phyloP scores from a whole-genome alignment of 2,888 invertebrate genomes.

The Catocala fraxini region DNA sequence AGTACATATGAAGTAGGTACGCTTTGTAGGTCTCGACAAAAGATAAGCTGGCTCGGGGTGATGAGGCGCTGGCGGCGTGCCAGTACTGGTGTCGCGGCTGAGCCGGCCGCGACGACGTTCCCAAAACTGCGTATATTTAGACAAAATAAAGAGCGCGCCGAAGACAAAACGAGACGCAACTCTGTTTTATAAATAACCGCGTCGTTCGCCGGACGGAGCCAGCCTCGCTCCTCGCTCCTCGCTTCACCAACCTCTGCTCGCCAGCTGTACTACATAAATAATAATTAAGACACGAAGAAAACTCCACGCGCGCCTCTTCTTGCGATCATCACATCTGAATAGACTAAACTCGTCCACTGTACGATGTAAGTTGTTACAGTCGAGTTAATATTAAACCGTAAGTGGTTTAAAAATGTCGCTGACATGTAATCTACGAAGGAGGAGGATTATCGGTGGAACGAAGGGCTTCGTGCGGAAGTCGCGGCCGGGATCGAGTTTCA shows the following conservation, averaged over 20 bases:
- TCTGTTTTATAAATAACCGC: constrained; percentile 87
- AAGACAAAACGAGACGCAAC: constrained; percentile 88
- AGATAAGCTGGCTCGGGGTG: constrained; percentile 76
- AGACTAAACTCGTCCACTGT: constrained; percentile 15
- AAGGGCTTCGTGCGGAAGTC: constrained; percentile 85
- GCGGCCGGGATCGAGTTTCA: constrained; percentile 78
- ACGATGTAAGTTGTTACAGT: constrained; percentile 1
- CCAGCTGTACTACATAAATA: constrained; percentile 87
- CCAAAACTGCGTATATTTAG: constrained; percentile 88
- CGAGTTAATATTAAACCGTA: constrained; percentile 22
- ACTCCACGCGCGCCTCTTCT: constrained; percentile 65
- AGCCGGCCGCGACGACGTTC: constrained; percentile 83
- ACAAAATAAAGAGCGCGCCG: constrained; percentile 87
- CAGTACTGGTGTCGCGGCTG: constrained; percentile 81
- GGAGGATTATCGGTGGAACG: constrained; percentile 73
- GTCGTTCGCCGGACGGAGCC: constrained; percentile 85
- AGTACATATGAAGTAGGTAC: constrained; percentile 15
- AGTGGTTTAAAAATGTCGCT: constrained; percentile 48
- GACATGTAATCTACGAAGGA: constrained; percentile 58
- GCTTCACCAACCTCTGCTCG: constrained; percentile 81
- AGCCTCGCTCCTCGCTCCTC: constrained; percentile 64
- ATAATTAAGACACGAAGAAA: constrained; percentile 85
- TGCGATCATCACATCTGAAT: constrained; percentile 49
- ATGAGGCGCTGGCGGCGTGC: constrained; percentile 77
- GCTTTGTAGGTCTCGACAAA: constrained; percentile 66